Evolutionary conservation across 2,888 invertebrate species (phyloP).

Genomic region (Omphaloscelis lunosa): DNA sequence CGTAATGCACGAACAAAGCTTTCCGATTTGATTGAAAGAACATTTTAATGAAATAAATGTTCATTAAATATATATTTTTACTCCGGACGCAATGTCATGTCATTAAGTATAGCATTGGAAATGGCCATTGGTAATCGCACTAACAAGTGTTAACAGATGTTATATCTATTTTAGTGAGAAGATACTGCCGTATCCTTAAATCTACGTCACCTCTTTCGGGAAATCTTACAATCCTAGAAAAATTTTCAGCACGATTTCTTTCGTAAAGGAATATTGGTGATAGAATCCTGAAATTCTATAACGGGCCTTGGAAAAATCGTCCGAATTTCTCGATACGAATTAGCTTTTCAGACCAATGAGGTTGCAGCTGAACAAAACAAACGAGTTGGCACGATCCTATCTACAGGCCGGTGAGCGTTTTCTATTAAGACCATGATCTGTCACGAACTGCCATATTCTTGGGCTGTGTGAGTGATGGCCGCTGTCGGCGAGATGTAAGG

Average conservation of each 20-base stretch:
- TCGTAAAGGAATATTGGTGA: background rate
- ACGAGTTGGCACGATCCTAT: slow-evolving; percentile 45
- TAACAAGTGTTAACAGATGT: background rate
- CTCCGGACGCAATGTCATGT: background rate
- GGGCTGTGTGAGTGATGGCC: slow-evolving; percentile 64
- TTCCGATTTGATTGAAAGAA: slow-evolving; percentile 34
- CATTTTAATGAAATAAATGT: slow-evolving; percentile 19
- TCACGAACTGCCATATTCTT: slow-evolving; percentile 67
- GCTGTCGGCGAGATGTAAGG: slow-evolving; percentile 79
- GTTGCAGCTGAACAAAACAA: slow-evolving; percentile 36
- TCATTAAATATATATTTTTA: background rate
- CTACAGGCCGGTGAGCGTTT: slow-evolving; percentile 50
- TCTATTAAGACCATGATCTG: slow-evolving; percentile 69
- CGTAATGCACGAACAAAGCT: slow-evolving; percentile 26
- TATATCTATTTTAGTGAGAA: background rate
- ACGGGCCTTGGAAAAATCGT: background rate
- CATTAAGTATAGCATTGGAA: background rate
- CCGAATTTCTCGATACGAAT: background rate
- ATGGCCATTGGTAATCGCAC: background rate
- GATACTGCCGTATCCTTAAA: background rate
- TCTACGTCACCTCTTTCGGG: background rate
- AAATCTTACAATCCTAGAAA: background rate
- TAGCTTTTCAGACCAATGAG: slow-evolving; percentile 6
- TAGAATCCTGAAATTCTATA: background rate
- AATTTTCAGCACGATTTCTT: background rate